These are phyloP conservation scores for Himalopsyche phryganea DNA, from an alignment of 1,140 invertebrate genomes.

Conservation along the genomic window DNA sequence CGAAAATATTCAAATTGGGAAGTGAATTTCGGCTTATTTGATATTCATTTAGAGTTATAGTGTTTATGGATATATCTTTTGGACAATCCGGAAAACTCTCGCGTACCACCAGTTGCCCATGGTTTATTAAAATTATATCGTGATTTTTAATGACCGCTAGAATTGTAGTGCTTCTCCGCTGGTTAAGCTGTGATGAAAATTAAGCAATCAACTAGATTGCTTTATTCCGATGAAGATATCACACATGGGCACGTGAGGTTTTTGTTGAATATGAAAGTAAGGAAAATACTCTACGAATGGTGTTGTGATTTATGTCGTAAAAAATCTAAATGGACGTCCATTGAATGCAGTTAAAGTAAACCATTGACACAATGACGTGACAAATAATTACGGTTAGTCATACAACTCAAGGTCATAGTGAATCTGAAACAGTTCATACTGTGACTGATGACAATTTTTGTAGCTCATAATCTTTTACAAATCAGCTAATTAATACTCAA, in stretches of 20 bases:
- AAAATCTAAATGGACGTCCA: slow-evolving; percentile 2
- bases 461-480: too few species aligned
- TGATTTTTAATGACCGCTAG: slow-evolving; percentile 26
- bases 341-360: not conserved
- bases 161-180: slow-evolving; percentile 17
- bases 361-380: too few species aligned
- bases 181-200: slow-evolving; percentile 10
- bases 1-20: too few species aligned
- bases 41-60: too few species aligned
- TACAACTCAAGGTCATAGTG: too few species aligned
- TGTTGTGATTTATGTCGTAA: slow-evolving; percentile 27
- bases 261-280: slow-evolving; percentile 4
- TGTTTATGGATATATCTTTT: too few species aligned
- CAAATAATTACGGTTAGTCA: too few species aligned
- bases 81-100: not conserved
- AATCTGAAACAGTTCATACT: too few species aligned
- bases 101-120: not conserved
- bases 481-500: too few species aligned
- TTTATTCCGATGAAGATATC: slow-evolving; percentile 23
- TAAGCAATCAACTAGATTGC: slow-evolving; percentile 24
- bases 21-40: too few species aligned
- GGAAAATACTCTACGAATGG: slow-evolving; percentile 5
- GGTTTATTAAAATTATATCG: not conserved
- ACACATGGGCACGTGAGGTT: slow-evolving; percentile 19
- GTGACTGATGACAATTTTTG: too few species aligned